Percentiles rank a stretch among this genome's conserved stretches.
phyloP scores from a whole-genome alignment of 2,888 invertebrate species.

The Tyria jacobaeae region DNA sequence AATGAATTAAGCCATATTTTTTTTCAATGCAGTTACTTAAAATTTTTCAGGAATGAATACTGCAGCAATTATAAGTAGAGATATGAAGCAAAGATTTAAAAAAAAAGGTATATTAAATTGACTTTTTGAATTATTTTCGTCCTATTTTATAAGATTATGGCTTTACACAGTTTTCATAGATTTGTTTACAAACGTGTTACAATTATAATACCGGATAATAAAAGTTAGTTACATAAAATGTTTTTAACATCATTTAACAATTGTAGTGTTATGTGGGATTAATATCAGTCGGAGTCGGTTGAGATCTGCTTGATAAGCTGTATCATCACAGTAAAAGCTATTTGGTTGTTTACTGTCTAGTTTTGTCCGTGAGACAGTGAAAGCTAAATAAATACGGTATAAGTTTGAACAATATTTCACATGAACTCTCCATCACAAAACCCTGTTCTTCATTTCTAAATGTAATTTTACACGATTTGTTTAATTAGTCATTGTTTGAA shows the following conservation, averaged over 20 bases:
- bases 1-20: too few relatives aligned
- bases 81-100: too few relatives aligned
- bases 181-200: too few relatives aligned
- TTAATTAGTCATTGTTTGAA: slow-evolving; percentile 46
- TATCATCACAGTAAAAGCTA: slow-evolving; percentile 48
- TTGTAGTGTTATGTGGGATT: slow-evolving; percentile 17
- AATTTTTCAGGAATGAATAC: too few relatives aligned
- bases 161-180: too few relatives aligned
- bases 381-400: slow-evolving; percentile 63
- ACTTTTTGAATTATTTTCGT: too few relatives aligned
- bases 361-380: slow-evolving; percentile 73
- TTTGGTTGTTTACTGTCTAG: slow-evolving; percentile 36
- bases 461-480: slow-evolving; percentile 41
- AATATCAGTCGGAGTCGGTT: slow-evolving; percentile 15
- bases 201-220: not conserved
- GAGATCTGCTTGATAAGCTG: slow-evolving; percentile 47
- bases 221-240: slow-evolving; percentile 8
- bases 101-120: too few relatives aligned
- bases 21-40: too few relatives aligned
- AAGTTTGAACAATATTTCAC: slow-evolving; percentile 68
- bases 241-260: not conserved
- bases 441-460: slow-evolving; percentile 53
- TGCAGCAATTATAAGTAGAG: too few relatives aligned
- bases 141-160: too few relatives aligned
- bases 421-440: slow-evolving; percentile 65